phyloP scores from a whole-genome alignment of 2,113 vertebrate genomes.

The Nothocercus nigrocapillus region DNA sequence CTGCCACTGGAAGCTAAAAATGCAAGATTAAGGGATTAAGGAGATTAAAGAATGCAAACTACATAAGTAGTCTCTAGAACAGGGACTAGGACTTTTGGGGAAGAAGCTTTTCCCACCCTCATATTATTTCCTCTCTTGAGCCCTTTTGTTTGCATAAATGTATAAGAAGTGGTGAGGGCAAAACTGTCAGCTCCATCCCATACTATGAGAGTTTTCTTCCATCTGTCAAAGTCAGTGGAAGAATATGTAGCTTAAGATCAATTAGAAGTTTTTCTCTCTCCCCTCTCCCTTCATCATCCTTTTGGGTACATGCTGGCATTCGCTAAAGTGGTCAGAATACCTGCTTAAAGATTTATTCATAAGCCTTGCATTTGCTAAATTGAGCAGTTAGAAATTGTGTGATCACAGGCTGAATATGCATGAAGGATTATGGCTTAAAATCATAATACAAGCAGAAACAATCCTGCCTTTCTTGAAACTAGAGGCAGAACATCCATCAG shows the following conservation, averaged over 20 bases:
- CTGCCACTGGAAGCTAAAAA: background rate
- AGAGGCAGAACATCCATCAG: background rate
- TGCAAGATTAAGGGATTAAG: background rate
- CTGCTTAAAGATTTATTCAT: background rate
- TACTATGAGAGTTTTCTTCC: background rate
- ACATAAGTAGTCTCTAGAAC: background rate
- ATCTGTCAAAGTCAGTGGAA: background rate
- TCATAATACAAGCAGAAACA: background rate
- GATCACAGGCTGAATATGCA: background rate
- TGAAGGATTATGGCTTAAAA: background rate
- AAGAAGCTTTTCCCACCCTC: background rate
- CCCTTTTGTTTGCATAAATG: slow-evolving; percentile 9
- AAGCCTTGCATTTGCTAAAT: background rate
- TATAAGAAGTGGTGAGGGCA: background rate
- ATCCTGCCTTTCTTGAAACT: background rate
- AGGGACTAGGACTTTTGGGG: background rate
- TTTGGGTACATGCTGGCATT: background rate
- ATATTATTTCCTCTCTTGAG: background rate
- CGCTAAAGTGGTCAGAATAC: background rate
- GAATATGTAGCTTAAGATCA: background rate
- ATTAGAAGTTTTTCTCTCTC: background rate
- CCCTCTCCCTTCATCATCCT: background rate
- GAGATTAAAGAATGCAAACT: background rate
- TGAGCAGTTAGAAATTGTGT: background rate
- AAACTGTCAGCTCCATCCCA: background rate